phyloP scores from a whole-genome alignment of 2,797 vertebrate genomes.

The Zenarchopterus dispar region DNA sequence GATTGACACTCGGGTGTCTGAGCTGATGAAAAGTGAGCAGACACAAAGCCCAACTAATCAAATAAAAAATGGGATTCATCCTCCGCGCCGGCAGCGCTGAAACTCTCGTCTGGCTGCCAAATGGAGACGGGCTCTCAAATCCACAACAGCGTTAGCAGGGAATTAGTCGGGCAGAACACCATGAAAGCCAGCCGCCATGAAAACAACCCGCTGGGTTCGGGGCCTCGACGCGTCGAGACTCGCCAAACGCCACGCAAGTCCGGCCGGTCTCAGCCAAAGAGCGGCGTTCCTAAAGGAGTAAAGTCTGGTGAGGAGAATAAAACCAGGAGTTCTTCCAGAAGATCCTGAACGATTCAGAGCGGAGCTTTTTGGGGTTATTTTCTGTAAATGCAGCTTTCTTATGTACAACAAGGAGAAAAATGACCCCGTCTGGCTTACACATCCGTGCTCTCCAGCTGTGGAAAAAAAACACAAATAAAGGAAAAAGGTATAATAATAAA shows the following conservation, averaged over 20 bases:
- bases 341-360: no score
- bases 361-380: no score
- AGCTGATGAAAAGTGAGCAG: constrained; percentile 21
- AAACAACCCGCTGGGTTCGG: constrained; percentile 13
- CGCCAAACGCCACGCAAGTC: background rate
- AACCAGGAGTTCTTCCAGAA: background rate
- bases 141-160: constrained; percentile 37
- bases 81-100: constrained; percentile 17
- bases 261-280: background rate
- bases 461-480: no score
- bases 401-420: no score
- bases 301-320: constrained; percentile 16
- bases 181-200: no score
- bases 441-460: no score
- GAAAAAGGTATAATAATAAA: no score
- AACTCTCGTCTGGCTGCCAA: constrained; percentile 34
- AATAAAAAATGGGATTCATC: constrained; percentile 35
- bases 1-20: constrained; percentile 14
- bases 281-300: constrained; percentile 6
- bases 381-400: no score
- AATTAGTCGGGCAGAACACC: constrained; percentile 31
- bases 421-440: no score
- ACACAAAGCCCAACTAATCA: constrained; percentile 34
- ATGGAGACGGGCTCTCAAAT: constrained; percentile 26
- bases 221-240: constrained; percentile 3